A percentile compares a stretch with the other conserved stretches of the same genome.
Conservation (phyloP, 2,888 invertebrate species). For the Anarsia innoxiella region DNA sequence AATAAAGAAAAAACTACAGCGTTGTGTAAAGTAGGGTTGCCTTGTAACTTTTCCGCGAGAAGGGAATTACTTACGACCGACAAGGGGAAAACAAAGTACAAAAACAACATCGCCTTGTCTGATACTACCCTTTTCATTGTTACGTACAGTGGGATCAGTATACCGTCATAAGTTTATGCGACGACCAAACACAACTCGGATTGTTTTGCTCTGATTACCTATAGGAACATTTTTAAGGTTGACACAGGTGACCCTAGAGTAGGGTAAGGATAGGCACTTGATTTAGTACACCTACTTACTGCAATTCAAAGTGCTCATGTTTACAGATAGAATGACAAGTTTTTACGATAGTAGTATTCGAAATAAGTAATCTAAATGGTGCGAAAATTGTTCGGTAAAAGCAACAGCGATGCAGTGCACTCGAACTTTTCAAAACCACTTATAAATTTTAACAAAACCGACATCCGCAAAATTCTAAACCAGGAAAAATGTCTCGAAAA, state of each 20-base stretch:
- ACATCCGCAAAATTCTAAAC: conserved; percentile 6
- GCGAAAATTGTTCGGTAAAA: no score
- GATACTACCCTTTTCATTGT: conserved; percentile 33
- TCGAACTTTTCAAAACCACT: conserved; percentile 2
- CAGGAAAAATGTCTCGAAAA: conserved; percentile 39
- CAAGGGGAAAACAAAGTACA: conserved; percentile 56
- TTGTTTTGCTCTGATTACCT: conserved; percentile 7
- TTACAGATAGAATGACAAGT: no score
- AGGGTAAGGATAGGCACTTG: no score
- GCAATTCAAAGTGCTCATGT: no score
- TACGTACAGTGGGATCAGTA: conserved; percentile 16
- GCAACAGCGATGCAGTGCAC: not conserved
- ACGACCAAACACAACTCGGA: conserved; percentile 10
- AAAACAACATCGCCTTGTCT: conserved; percentile 52
- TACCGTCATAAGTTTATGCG: conserved; percentile 17
- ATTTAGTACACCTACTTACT: no score
- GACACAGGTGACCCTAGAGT: no score
- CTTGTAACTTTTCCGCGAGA: conserved; percentile 54
- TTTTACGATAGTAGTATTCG: no score
- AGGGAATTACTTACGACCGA: conserved; percentile 60
- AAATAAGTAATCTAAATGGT: no score
- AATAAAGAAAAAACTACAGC: conserved; percentile 45
- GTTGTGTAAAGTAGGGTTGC: conserved; percentile 49
- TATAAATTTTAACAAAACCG: conserved; percentile 14
- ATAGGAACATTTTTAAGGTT: no score